These are phyloP conservation scores for Synanthedon tipuliformis DNA, from an alignment of 2,888 invertebrate genomes.

Conservation along the genomic window DNA sequence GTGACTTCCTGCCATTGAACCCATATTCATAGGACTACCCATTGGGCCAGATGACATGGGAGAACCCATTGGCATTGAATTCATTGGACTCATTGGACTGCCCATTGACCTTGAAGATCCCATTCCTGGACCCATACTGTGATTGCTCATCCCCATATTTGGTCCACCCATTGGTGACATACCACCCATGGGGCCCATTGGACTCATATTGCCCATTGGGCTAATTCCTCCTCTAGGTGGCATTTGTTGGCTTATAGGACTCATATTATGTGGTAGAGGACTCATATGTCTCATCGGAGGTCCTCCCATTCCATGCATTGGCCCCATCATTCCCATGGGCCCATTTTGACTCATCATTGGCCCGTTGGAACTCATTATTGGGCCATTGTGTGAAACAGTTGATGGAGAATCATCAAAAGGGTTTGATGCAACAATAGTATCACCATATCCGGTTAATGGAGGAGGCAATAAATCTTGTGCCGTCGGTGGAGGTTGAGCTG, in stretches of 20 bases:
- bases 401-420: slow-evolving; percentile 93
- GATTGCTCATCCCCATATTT: slow-evolving; percentile 75
- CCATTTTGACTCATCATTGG: slow-evolving; percentile 77
- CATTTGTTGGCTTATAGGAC: slow-evolving; percentile 74
- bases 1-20: slow-evolving; percentile 70
- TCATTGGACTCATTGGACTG: slow-evolving; percentile 82
- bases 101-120: slow-evolving; percentile 73
- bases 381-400: slow-evolving; percentile 70
- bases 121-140: slow-evolving; percentile 72
- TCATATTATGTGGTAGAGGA: slow-evolving; percentile 71
- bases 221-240: slow-evolving; percentile 73
- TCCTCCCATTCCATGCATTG: slow-evolving; percentile 73
- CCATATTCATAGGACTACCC: slow-evolving; percentile 80
- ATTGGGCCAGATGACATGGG: slow-evolving; percentile 78
- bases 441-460: slow-evolving; percentile 90
- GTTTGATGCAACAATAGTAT: slow-evolving; percentile 94
- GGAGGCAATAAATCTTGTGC: slow-evolving; percentile 85
- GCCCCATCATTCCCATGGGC: slow-evolving; percentile 75
- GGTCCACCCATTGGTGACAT: slow-evolving; percentile 80
- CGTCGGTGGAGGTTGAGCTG: slow-evolving; percentile 78
- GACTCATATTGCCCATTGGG: slow-evolving; percentile 79
- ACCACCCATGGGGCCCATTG: slow-evolving; percentile 76
- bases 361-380: slow-evolving; percentile 73
- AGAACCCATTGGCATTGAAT: slow-evolving; percentile 77
- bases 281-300: slow-evolving; percentile 76